phyloP scores from a whole-genome alignment of 1,140 invertebrate genomes.

The Drosophila chauvacae region DNA sequence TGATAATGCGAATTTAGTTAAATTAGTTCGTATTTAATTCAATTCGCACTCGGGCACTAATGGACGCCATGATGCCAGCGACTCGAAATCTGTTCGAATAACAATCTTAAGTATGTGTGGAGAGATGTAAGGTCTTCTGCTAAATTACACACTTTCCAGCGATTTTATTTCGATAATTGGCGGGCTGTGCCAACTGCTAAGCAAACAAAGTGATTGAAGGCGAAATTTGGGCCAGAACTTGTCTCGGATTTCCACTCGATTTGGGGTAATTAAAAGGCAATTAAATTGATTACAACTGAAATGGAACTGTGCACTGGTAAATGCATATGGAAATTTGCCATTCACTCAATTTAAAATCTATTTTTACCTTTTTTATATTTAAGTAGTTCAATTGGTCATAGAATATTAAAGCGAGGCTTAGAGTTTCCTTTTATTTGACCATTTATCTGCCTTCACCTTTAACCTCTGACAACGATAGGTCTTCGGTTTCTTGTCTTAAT shows the following conservation, averaged over 20 bases:
- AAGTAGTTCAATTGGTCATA: not conserved
- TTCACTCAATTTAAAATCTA: not conserved
- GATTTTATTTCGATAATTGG: conserved; percentile 24
- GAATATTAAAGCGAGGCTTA: not conserved
- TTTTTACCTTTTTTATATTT: not conserved
- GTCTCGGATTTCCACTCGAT: conserved; percentile 4
- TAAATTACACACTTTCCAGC: conserved; percentile 5
- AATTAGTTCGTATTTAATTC: conserved; percentile 80
- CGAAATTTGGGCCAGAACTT: not conserved
- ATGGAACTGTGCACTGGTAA: not conserved
- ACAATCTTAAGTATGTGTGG: conserved; percentile 46
- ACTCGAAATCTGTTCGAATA: conserved; percentile 31
- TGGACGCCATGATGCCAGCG: conserved; percentile 45
- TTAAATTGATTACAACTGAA: conserved; percentile 27
- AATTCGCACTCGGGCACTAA: conserved; percentile 64
- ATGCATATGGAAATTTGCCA: not conserved
- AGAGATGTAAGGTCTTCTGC: conserved; percentile 2
- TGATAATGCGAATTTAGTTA: conserved; percentile 57
- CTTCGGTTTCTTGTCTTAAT: conserved; percentile 1
- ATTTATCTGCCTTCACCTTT: conserved; percentile 4
- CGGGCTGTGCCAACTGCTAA: not conserved
- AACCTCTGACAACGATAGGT: not conserved
- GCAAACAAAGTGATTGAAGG: conserved; percentile 17
- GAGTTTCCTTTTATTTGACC: not conserved
- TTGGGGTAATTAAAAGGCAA: conserved; percentile 20